Evolutionary conservation across 2,888 invertebrate species (phyloP).

Genomic region (Abrostola triplasia): DNA sequence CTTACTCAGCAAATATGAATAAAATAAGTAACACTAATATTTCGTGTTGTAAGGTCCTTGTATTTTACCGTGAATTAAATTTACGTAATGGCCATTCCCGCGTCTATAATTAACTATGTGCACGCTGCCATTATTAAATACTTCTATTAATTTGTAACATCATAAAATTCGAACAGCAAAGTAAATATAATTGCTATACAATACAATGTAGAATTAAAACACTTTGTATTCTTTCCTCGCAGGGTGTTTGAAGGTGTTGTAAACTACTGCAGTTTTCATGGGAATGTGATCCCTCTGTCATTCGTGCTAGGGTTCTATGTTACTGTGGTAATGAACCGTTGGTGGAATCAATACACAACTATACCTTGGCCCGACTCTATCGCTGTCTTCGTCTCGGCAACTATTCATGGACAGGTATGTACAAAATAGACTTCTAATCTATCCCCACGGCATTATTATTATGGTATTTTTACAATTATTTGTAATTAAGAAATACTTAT

Average conservation of each 20-base stretch:
- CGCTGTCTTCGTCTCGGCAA: constrained; percentile 95
- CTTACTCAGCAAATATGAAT: too few species aligned
- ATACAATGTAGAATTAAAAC: constrained; percentile 1
- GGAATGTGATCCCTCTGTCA: constrained; percentile 96
- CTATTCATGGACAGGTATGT: constrained; percentile 93
- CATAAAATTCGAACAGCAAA: background rate
- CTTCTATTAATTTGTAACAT: constrained; percentile 28
- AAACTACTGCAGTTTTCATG: constrained; percentile 95
- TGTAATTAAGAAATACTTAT: background rate
- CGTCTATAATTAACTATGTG: constrained; percentile 20
- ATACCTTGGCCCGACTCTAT: constrained; percentile 96
- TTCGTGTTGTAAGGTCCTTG: constrained; percentile 29
- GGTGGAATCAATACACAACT: constrained; percentile 95
- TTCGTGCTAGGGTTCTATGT: constrained; percentile 98
- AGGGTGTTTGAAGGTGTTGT: constrained; percentile 95
- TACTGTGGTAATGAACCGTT: constrained; percentile 96
- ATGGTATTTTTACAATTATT: constrained; percentile 22
- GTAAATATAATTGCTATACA: background rate
- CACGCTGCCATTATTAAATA: constrained; percentile 29
- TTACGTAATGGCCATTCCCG: constrained; percentile 12
- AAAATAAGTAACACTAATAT: constrained; percentile 22
- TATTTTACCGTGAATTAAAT: constrained; percentile 37
- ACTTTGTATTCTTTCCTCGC: constrained; percentile 57
- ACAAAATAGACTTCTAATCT: constrained; percentile 15
- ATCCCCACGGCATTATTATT: constrained; percentile 14